Conservation (phyloP, 2,888 invertebrate species). For the Tipula vernalis region DNA sequence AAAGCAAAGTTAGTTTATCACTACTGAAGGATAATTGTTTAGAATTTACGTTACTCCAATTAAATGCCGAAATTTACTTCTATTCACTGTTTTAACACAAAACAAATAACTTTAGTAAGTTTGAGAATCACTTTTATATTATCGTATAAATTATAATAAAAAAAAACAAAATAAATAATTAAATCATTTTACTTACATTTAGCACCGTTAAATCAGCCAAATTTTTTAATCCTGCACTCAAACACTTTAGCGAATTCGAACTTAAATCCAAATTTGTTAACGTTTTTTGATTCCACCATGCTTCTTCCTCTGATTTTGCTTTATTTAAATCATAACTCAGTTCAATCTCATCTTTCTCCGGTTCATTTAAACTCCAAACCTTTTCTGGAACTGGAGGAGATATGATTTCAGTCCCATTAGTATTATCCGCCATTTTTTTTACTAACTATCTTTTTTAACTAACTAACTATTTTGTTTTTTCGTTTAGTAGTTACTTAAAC, state of each 20-base stretch:
- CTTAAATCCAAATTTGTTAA: conserved; percentile 66
- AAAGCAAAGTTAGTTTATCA: too few species aligned
- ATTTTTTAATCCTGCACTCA: conserved; percentile 52
- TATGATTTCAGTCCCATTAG: neutral
- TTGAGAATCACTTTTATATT: neutral
- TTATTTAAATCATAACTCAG: conserved; percentile 40
- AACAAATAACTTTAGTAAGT: neutral
- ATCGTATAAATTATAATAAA: neutral
- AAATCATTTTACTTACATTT: conserved; percentile 40
- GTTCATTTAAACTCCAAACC: conserved; percentile 60
- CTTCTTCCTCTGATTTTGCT: conserved; percentile 43
- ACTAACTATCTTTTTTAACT: neutral
- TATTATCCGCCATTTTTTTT: neutral
- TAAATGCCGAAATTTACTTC: too few species aligned
- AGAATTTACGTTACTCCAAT: too few species aligned
- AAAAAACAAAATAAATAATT: neutral
- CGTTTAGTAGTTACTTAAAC: neutral
- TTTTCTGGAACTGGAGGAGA: conserved; percentile 51
- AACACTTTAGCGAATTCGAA: conserved; percentile 51
- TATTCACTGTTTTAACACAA: neutral
- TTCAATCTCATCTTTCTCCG: conserved; percentile 45
- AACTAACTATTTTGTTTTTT: too few species aligned
- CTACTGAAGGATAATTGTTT: too few species aligned
- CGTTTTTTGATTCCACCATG: conserved; percentile 78
- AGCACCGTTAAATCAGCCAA: conserved; percentile 54